Evolutionary conservation across 2,113 vertebrate species (phyloP).

Genomic region (Falcunculus frontatus): DNA sequence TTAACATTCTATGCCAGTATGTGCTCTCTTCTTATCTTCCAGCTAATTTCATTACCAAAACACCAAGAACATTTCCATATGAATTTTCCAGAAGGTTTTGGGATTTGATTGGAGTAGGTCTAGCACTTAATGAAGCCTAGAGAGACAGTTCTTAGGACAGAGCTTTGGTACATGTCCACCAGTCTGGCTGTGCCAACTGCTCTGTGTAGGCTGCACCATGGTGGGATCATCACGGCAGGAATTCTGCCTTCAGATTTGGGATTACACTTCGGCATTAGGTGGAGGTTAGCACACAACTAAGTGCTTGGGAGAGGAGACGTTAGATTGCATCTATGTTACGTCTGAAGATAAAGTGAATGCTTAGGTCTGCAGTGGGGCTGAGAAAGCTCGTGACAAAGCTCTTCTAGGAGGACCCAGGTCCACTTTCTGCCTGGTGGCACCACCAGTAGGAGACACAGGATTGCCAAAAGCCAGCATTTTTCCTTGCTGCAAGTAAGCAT

Average conservation of each 20-base stretch:
- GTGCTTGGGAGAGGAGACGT: neutral
- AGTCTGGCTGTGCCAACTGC: neutral
- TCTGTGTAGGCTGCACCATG: neutral
- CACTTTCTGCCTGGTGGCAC: neutral
- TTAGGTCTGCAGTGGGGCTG: neutral
- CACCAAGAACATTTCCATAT: neutral
- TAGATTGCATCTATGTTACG: fast-evolving
- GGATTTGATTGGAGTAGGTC: neutral
- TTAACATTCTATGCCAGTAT: slow-evolving; percentile 3
- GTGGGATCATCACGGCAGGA: neutral
- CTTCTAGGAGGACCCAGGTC: neutral
- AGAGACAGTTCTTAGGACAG: neutral
- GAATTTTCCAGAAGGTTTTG: neutral
- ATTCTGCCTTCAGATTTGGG: neutral
- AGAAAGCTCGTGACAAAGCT: neutral
- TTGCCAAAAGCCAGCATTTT: neutral
- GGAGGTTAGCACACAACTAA: neutral
- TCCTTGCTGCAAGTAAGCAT: neutral
- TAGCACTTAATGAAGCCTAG: neutral
- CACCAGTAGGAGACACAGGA: neutral
- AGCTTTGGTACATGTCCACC: neutral
- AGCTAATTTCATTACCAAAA: slow-evolving; percentile 17
- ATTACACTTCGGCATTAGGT: neutral
- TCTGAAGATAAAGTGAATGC: neutral
- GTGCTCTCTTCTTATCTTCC: slow-evolving; percentile 21